Evolutionary conservation across 2,888 invertebrate species (phyloP).

Genomic region (Trichogramma dendrolimi): DNA sequence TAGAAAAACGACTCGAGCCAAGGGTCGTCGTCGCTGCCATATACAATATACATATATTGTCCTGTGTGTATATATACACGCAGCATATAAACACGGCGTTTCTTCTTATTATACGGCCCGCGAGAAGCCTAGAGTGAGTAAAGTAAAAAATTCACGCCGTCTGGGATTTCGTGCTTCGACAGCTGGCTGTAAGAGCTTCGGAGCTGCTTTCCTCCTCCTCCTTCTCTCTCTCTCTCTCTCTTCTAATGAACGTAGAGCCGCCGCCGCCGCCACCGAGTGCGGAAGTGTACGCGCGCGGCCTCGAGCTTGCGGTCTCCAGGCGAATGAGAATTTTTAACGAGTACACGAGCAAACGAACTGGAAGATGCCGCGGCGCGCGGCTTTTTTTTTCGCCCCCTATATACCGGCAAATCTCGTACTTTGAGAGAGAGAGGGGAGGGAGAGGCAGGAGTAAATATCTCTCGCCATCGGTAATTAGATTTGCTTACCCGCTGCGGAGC

Average conservation of each 20-base stretch:
- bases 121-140: no score
- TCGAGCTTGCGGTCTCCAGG: conserved; percentile 19
- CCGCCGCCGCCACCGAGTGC: neutral
- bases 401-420: conserved; percentile 6
- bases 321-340: conserved; percentile 34
- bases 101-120: no score
- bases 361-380: conserved; percentile 5
- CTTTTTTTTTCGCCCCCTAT: no score
- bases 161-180: conserved; percentile 26
- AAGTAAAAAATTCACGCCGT: conserved; percentile 14
- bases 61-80: no score
- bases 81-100: no score
- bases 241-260: neutral
- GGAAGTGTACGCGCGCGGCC: neutral
- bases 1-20: no score
- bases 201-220: neutral
- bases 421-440: neutral
- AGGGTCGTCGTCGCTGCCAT: neutral
- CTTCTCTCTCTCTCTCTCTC: conserved; percentile 8
- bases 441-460: conserved; percentile 27
- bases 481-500: conserved; percentile 33
- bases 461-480: conserved; percentile 43
- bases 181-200: conserved; percentile 25
- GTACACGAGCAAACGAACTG: conserved; percentile 25
- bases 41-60: no score